Base-by-base conservation (phyloP, 2,888 invertebrate species). In the Lasioglossum leucozonium region DNA sequence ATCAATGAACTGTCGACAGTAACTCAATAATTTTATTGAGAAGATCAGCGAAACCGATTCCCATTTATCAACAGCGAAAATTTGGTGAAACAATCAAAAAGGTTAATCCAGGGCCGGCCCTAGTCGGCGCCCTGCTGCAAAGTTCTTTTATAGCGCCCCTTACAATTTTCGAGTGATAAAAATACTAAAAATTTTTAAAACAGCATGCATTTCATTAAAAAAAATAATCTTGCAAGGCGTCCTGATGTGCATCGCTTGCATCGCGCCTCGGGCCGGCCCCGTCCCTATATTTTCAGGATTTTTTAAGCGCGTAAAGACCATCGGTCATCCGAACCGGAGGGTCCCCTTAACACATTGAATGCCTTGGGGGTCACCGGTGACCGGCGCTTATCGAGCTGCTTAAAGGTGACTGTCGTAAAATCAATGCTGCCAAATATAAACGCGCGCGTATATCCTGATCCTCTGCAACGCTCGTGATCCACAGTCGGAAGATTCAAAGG, bases 231-330 rank as follows among this genome's bases (percentile, higher is more conserved):
- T n/a, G n/a, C n/a, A n/a, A n/a, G n/a, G n/a, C n/a, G n/a, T n/a
- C n/a, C n/a, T n/a, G n/a, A n/a, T n/a, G n/a, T n/a, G n/a, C n/a
- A n/a, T n/a, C n/a, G n/a, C n/a, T n/a, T n/a, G n/a, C n/a, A n/a
- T n/a, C n/a, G n/a, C n/a, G n/a, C n/a, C n/a, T n/a, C n/a, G n/a
- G n/a, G n/a, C n/a, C n/a, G n/a, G n/a, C n/a, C n/a, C n/a, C n/a
- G n/a, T n/a, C n/a, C n/a, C 34, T 55, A n/a, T 55, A 55, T 55
- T 55, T 55, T 55, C n/a, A 55, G n/a, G n/a, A 55, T n/a, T n/a
- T 51, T 55, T n/a, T 11, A 55, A 55, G 55, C 1, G 55, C n/a
- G 55, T 55, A 55, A 55, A 55, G 55, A 55, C 55, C 55, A 55
- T 55, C n/a, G 55, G 55, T 55, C 55, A 55, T 55, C 55, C n/a